A percentile compares a stretch with the other conserved stretches of the same genome.
Conservation (phyloP, 92 coral and sea anemone species). For the Palythoa caribaeorum region DNA sequence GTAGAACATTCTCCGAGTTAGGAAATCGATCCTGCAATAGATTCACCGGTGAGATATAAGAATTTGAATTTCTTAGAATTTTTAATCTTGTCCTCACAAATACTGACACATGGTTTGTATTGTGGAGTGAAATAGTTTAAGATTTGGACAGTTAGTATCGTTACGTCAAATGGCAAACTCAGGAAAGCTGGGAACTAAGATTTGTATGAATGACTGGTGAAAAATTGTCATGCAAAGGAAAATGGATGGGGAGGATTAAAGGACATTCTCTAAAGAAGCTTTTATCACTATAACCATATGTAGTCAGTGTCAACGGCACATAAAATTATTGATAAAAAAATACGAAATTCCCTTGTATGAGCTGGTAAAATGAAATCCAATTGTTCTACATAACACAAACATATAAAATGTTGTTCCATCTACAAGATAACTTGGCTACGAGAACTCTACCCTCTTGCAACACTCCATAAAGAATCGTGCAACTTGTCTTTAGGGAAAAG, state of each 20-base stretch:
- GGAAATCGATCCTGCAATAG: slow-evolving; percentile 38
- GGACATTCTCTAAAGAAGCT: no score
- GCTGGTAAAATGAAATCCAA: not conserved
- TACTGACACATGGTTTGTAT: no score
- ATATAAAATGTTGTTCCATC: not conserved
- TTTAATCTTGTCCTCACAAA: not conserved
- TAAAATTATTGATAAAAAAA: no score
- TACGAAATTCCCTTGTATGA: not conserved
- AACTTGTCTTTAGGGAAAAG: slow-evolving; percentile 24
- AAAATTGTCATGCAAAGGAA: no score
- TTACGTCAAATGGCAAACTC: not conserved
- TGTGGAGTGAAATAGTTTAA: no score
- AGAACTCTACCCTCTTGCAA: slow-evolving; percentile 16
- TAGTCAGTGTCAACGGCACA: no score
- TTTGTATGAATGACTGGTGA: no score
- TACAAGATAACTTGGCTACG: not conserved
- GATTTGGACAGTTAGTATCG: not conserved
- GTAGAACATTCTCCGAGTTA: slow-evolving; percentile 32
- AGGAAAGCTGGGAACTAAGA: no score
- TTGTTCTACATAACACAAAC: not conserved
- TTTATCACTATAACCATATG: no score
- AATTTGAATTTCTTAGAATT: not conserved
- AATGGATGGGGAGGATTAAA: no score
- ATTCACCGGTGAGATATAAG: not conserved
- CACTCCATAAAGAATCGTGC: slow-evolving; percentile 11